Evolutionary conservation across 2,888 invertebrate species (phyloP), one percentile per base, ranked within the genome.

Genomic region (Drosophila siamana): DNA sequence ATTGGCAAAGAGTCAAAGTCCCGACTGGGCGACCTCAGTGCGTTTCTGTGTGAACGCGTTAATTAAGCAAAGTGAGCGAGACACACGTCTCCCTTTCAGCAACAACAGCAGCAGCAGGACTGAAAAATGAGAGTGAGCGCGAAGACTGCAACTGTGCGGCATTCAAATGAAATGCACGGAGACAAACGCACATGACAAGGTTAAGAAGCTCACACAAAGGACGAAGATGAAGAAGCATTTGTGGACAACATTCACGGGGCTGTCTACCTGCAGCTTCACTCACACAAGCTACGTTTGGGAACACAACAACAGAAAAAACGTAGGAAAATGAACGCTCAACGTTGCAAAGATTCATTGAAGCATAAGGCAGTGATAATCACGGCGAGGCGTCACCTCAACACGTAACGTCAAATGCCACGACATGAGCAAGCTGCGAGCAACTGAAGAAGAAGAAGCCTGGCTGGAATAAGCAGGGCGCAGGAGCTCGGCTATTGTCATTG

Each of bases 41-140:
- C 71, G 81, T 67, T 51, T 61, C 47, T 74, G 64, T 75, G 80
- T 73, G 78, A 69, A 73, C 76, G 86, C 84, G 85, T 86, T 86
- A 86, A 86, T 86, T 86, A 86, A 88, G 89, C 89, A 86, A 86
- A 84, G 87, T 84, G 80, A 86, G 89, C 86, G 89, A 81, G 82
- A 78, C 85, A 71, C 85, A 88, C 85, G 85, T 85, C 74, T 64
- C 19, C 59, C 13, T 40, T 41, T 19, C n/a, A n/a, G 41, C 6
- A n/a, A 36, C 7, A 26, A 19, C 6, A 13, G 26, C 1, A n/a
- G 50, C 28, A 28, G 19, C 19, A 19, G 30, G 22, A 51, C 24
- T 2, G 44, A n/a, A 13, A 26, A 26, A 30, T 7, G 24, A 7
- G 11, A 54, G 44, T 19, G 51, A 50, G 63, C 43, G 30, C 43